Conservation (phyloP, 2,797 vertebrate genomes). For the Petrocephalus schoutedeni region DNA sequence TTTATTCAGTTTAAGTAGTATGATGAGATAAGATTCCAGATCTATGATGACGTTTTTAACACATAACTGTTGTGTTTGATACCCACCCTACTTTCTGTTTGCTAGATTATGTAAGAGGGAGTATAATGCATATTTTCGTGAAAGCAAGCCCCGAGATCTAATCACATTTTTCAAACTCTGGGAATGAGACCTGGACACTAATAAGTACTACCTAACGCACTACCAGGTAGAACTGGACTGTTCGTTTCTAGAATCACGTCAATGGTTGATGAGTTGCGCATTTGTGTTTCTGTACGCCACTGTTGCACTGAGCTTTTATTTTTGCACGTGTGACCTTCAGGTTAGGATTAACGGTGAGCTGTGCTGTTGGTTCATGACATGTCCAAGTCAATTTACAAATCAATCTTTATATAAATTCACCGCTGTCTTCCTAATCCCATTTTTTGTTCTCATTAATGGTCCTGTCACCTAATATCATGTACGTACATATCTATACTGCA, state of each 20-base stretch:
- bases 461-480: background rate
- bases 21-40: background rate
- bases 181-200: background rate
- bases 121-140: background rate
- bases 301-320: background rate
- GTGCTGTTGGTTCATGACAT: background rate
- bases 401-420: background rate
- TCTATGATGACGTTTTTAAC: background rate
- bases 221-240: background rate
- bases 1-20: background rate
- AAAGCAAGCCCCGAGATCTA: background rate
- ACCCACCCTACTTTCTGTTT: background rate
- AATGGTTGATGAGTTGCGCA: background rate
- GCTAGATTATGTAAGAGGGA: background rate
- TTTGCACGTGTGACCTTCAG: background rate
- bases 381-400: background rate
- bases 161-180: background rate
- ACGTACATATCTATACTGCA: background rate
- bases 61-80: background rate
- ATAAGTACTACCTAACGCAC: background rate
- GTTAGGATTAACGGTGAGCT: background rate
- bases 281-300: background rate
- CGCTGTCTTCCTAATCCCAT: background rate
- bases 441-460: background rate
- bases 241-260: background rate